These are phyloP conservation scores for Lipotes vexillifer DNA, from an alignment of 2,113 vertebrate genomes.

Conservation along the genomic window DNA sequence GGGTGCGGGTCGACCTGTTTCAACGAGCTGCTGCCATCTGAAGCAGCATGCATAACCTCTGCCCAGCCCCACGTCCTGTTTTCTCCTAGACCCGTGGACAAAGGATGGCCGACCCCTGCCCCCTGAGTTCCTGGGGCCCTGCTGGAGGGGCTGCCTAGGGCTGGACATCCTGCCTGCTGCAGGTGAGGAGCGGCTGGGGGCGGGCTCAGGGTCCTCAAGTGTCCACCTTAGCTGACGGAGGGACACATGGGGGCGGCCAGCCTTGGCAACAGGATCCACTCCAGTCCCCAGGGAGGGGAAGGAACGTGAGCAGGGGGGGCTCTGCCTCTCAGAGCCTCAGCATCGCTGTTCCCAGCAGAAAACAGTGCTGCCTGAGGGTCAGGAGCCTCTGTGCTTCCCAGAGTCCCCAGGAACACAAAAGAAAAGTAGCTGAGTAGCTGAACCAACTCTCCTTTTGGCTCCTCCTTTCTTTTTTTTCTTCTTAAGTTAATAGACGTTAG, in stretches of 20 bases:
- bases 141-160: background rate
- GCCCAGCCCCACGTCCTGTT: background rate
- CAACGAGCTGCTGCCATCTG: background rate
- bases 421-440: background rate
- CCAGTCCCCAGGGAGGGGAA: background rate
- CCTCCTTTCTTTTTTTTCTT: background rate
- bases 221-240: background rate
- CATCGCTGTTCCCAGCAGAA: background rate
- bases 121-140: background rate
- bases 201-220: background rate
- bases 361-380: background rate
- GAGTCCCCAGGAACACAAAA: background rate
- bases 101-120: background rate
- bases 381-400: background rate
- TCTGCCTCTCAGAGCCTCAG: background rate
- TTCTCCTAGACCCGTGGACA: background rate
- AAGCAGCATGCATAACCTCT: background rate
- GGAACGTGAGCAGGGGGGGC: background rate
- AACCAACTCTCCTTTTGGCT: background rate
- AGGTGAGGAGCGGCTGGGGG: background rate
- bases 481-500: background rate
- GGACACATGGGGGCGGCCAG: accelerated
- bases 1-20: too few species aligned
- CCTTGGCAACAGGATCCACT: background rate
- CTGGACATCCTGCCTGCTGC: background rate